Conservation (phyloP, 2,113 vertebrate species). For the Triplophysa tibetana region DNA sequence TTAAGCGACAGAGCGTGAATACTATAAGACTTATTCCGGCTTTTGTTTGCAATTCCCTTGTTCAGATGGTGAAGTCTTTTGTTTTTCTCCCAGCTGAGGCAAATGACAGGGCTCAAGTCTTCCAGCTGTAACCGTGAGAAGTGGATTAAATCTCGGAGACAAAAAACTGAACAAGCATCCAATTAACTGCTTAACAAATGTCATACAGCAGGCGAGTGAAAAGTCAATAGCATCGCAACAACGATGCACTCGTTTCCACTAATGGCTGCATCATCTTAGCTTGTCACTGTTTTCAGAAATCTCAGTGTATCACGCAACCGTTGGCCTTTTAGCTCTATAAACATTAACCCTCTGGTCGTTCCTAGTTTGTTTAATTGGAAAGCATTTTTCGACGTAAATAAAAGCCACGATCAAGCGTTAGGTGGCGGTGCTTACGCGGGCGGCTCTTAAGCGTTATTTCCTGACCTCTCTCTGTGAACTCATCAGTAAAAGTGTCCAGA, state of each 20-base stretch:
- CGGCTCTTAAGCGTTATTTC: not conserved
- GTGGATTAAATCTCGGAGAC: constrained; percentile 44
- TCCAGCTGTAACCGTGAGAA: constrained; percentile 6
- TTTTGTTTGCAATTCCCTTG: not conserved
- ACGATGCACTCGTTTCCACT: constrained; percentile 20
- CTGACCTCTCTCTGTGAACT: not conserved
- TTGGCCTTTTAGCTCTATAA: constrained; percentile 34
- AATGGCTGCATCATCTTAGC: constrained; percentile 18
- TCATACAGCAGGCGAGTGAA: constrained; percentile 37
- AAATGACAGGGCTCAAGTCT: constrained; percentile 7
- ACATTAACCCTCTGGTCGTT: constrained; percentile 37
- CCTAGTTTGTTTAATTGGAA: constrained; percentile 3
- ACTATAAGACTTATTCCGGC: not conserved
- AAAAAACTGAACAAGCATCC: constrained; percentile 49
- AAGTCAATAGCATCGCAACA: constrained; percentile 40
- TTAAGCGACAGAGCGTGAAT: not conserved
- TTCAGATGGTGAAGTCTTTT: constrained; percentile 5
- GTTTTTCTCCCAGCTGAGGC: constrained; percentile 26
- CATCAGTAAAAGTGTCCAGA: not conserved
- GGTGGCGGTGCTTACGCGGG: no score
- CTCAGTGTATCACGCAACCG: constrained; percentile 14
- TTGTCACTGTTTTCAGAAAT: constrained; percentile 15
- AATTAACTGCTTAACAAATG: constrained; percentile 53
- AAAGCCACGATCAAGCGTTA: not conserved
- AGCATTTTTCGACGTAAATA: not conserved